Conservation (phyloP, 2,888 invertebrate genomes). For the Drosophila mercatorum region DNA sequence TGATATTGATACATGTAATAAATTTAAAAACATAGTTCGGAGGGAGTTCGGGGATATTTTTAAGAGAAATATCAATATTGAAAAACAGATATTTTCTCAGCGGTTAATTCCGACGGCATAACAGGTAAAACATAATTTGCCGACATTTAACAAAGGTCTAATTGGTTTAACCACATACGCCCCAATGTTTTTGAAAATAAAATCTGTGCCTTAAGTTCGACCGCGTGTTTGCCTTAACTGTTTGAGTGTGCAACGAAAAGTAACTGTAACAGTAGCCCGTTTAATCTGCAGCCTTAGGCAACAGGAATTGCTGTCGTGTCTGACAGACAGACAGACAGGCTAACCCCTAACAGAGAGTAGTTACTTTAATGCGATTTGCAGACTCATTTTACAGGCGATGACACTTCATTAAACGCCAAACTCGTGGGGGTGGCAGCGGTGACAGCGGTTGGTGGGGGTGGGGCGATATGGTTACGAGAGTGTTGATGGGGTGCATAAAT, state of each 20-base stretch:
- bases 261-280: constrained; percentile 42
- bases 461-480: constrained; percentile 26
- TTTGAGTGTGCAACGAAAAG: constrained; percentile 11
- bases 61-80: too few relatives aligned
- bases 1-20: too few relatives aligned
- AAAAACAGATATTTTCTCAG: background rate
- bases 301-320: constrained; percentile 27
- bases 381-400: constrained; percentile 82
- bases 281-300: constrained; percentile 38
- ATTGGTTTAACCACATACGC: constrained; percentile 45
- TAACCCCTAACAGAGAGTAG: constrained; percentile 70
- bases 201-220: constrained; percentile 22
- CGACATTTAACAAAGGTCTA: constrained; percentile 6
- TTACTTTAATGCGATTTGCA: constrained; percentile 79
- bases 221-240: constrained; percentile 19
- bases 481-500: constrained; percentile 74
- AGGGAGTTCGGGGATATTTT: too few relatives aligned
- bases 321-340: constrained; percentile 45
- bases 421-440: constrained; percentile 56
- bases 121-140: background rate
- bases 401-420: constrained; percentile 80
- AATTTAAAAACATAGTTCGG: too few relatives aligned
- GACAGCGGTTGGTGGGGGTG: constrained; percentile 14
- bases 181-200: constrained; percentile 39
- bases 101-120: background rate